Percentiles rank a stretch among this genome's conserved stretches.
These are phyloP conservation scores for Microcebus griseorufus DNA, from an alignment of 2,113 vertebrate genomes.

Conservation along the genomic window DNA sequence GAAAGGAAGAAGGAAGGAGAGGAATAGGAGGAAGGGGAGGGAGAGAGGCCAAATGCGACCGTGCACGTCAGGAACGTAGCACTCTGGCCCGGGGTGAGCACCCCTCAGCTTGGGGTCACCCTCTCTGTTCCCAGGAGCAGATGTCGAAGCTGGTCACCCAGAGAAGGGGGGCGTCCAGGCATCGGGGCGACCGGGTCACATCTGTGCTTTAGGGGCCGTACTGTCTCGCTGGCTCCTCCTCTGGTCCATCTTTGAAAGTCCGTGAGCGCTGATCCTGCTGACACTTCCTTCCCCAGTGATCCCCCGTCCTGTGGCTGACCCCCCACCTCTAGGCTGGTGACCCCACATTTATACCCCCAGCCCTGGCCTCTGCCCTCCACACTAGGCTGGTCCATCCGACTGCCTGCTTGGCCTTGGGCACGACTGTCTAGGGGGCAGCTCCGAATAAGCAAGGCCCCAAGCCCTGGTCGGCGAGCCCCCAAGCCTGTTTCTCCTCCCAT, in stretches of 20 bases:
- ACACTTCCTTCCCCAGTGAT: background rate
- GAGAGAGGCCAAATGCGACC: background rate
- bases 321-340: background rate
- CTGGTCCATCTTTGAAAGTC: background rate
- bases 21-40: too few relatives aligned
- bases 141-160: background rate
- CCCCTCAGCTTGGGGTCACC: background rate
- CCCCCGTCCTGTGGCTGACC: background rate
- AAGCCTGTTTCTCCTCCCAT: background rate
- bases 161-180: background rate
- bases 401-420: background rate
- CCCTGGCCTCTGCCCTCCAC: background rate
- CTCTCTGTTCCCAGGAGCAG: accelerated
- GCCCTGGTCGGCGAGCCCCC: background rate
- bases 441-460: background rate
- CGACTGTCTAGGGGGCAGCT: background rate
- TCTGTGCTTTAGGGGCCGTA: background rate
- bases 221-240: background rate
- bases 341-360: background rate
- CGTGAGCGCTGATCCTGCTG: background rate
- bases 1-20: background rate
- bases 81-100: background rate
- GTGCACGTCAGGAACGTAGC: background rate
- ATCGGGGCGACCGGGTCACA: background rate
- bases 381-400: background rate